Evolutionary conservation across 2,797 vertebrate genomes (phyloP).

Genomic region (Stomatorhinus walkeri): DNA sequence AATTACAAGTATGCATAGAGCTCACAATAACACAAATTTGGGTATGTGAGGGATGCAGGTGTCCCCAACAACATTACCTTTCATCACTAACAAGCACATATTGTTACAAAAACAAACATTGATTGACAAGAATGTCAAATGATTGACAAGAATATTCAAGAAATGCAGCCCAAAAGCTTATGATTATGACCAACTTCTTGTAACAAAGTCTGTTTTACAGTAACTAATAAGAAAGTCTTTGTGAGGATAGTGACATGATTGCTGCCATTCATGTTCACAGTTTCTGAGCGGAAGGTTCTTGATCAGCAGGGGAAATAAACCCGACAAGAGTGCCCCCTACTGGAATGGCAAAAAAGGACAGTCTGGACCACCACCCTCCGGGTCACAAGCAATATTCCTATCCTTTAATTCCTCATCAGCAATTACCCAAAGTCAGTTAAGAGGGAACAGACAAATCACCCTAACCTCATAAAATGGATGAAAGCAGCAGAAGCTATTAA

Average conservation of each 20-base stretch:
- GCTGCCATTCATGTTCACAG: neutral
- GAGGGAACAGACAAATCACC: neutral
- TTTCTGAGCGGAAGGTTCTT: neutral
- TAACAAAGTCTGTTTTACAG: neutral
- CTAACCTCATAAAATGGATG: neutral
- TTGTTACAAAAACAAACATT: neutral
- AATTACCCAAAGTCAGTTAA: neutral
- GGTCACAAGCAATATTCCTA: neutral
- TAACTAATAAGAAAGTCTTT: neutral
- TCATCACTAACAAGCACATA: neutral
- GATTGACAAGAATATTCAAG: neutral
- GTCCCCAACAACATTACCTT: neutral
- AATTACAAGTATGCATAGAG: neutral
- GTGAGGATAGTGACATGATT: neutral
- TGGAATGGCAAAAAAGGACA: neutral
- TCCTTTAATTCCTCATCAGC: neutral
- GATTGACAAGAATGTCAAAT: neutral
- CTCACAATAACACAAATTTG: neutral
- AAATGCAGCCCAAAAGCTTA: neutral
- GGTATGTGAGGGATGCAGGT: neutral
- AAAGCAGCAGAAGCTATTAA: neutral
- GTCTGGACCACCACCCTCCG: neutral
- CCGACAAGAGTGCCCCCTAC: neutral
- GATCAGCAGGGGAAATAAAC: neutral
- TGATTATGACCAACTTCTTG: neutral